Evolutionary conservation across 2,888 invertebrate genomes (phyloP), one percentile per base, ranked within the genome.

Genomic region (Callimorpha dominula): DNA sequence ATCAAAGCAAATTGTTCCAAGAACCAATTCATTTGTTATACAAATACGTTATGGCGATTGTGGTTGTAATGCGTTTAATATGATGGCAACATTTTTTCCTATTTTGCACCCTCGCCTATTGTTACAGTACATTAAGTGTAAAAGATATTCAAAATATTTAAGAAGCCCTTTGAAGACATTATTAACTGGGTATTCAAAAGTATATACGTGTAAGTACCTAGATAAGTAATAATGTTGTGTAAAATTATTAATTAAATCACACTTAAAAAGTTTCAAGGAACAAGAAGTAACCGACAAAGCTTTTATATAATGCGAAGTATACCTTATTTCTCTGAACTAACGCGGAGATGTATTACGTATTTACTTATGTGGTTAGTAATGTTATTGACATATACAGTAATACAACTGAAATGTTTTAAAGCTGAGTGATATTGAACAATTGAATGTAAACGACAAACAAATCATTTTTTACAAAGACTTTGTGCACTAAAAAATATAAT

Each of bases 11-110:
- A 89, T 88, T 84, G 88, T 88, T 90, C 88, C 81, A 57, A 65
- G 87, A 90, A 89, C 79, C 79, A 87, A 88, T 89, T 87, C 84
- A 88, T 90, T 90, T 88, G 86, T 87, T 81, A 83, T 86, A 89
- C 88, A 92, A 91, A 91, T 88, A 89, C 73, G 43, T 50, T 31
- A 70, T 64, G 65, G 62, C 57, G 65, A 49, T 71, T 46, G 65
- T 57, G 15, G 63, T 42, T 67, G 43, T 54, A 57, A 68, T 57
- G 63, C 66, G 57, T 9, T 62, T 66, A 65, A 64, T 12, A 12
- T 43, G 43, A 64, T 42, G 52, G 17, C 49, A 31, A 15, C 15
- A 31, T 65, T 57, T 50, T 50, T 57, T 57, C 31, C 12, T 12
- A 20, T 20, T 57, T 57, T 31, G 31, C 54, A 54, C 54, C 54